Conservation (phyloP, 2,888 invertebrate species). For the Brachynemurus nebulosus region DNA sequence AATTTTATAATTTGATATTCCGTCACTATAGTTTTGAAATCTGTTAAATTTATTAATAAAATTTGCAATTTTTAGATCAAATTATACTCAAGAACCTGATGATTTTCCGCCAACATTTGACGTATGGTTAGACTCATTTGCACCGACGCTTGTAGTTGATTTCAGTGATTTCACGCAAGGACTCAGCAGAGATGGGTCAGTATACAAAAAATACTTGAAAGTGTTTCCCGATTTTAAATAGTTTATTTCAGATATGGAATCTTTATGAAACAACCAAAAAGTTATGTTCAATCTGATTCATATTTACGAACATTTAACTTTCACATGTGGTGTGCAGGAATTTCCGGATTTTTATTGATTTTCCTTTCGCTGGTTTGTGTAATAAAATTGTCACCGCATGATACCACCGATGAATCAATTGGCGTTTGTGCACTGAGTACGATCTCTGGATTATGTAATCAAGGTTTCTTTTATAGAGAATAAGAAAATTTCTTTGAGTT, state of each 20-base stretch:
- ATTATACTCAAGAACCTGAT: neutral
- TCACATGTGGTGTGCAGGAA: neutral
- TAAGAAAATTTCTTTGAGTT: neutral
- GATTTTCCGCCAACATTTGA: neutral
- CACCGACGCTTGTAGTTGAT: neutral
- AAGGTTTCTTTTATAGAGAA: too few species aligned
- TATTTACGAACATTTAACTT: neutral
- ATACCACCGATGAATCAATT: neutral
- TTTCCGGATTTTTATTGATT: neutral
- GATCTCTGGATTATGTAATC: conserved; percentile 1
- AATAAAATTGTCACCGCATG: neutral
- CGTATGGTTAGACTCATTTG: neutral
- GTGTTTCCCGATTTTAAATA: neutral
- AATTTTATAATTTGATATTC: too few species aligned
- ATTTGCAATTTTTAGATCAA: neutral
- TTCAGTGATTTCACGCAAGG: neutral
- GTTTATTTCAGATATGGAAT: neutral
- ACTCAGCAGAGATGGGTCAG: neutral
- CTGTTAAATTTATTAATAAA: neutral
- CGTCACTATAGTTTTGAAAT: neutral
- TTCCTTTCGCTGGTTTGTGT: neutral
- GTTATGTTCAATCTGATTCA: neutral
- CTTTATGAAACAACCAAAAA: neutral
- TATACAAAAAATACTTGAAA: neutral
- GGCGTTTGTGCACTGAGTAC: neutral